Evolutionary conservation across 2,113 vertebrate genomes (phyloP).

Genomic region (Scomber colias): DNA sequence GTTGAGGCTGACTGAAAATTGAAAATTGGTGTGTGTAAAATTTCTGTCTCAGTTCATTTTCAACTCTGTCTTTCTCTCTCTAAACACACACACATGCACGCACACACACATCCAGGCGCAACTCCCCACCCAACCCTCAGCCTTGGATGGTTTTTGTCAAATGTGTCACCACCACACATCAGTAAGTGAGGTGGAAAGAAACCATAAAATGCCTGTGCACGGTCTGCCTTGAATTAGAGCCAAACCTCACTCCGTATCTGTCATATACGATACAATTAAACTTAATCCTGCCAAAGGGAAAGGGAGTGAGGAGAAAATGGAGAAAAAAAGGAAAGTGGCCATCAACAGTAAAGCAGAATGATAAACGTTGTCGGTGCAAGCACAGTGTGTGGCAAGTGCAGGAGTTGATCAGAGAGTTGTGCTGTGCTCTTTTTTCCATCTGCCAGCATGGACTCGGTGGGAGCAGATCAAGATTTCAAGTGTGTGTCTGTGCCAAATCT

Average conservation of each 20-base stretch:
- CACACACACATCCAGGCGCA: slow-evolving; percentile 7
- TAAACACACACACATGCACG: slow-evolving; percentile 1
- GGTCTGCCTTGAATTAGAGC: slow-evolving; percentile 75
- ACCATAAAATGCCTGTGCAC: slow-evolving; percentile 72
- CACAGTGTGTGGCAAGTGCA: slow-evolving; percentile 80
- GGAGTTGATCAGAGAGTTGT: slow-evolving; percentile 50
- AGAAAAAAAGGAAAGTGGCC: slow-evolving; percentile 38
- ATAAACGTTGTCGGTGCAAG: slow-evolving; percentile 59
- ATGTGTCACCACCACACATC: slow-evolving; percentile 75
- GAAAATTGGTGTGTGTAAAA: slow-evolving; percentile 39
- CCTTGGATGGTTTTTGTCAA: slow-evolving; percentile 76
- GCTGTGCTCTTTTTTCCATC: slow-evolving; percentile 49
- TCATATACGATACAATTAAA: slow-evolving; percentile 82
- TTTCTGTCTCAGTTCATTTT: slow-evolving; percentile 38
- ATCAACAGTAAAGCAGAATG: slow-evolving; percentile 61
- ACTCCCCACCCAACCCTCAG: slow-evolving; percentile 14
- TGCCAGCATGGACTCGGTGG: slow-evolving; percentile 56
- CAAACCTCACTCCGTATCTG: slow-evolving; percentile 78
- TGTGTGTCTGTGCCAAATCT: slow-evolving; percentile 55
- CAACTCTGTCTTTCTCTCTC: not conserved
- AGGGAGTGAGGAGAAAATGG: slow-evolving; percentile 16
- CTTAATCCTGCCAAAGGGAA: slow-evolving; percentile 68
- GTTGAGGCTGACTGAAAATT: slow-evolving; percentile 44
- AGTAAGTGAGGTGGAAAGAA: slow-evolving; percentile 75
- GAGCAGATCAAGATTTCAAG: slow-evolving; percentile 64